Percentiles rank a stretch among this genome's conserved stretches.
phyloP scores from a whole-genome alignment of 2,888 invertebrate species.

The Orchesella flavescens region DNA sequence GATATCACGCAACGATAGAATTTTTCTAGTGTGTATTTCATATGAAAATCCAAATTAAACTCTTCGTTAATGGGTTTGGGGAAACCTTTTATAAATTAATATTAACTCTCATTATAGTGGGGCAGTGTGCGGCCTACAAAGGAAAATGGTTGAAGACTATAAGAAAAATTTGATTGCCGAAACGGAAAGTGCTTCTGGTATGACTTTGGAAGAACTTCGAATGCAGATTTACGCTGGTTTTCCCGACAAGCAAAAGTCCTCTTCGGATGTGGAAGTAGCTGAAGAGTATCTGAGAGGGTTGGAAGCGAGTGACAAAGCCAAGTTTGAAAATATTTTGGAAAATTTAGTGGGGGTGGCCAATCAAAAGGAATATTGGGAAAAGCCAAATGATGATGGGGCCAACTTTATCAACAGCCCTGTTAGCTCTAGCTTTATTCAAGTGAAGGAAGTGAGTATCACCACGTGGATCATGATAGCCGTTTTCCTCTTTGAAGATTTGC shows the following conservation, averaged over 20 bases:
- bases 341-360: neutral
- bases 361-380: conserved; percentile 42
- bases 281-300: neutral
- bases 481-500: conserved; percentile 65
- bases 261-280: conserved; percentile 13
- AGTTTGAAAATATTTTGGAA: conserved; percentile 20
- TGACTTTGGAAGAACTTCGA: neutral
- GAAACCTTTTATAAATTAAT: no score
- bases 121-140: conserved; percentile 47
- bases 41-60: no score
- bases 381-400: neutral
- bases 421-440: conserved; percentile 38
- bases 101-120: conserved; percentile 36
- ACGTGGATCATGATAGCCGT: conserved; percentile 63
- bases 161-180: neutral
- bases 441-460: conserved; percentile 53
- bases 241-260: neutral
- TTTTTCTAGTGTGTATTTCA: conserved; percentile 63
- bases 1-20: conserved; percentile 63
- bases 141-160: conserved; percentile 14
- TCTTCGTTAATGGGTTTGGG: no score
- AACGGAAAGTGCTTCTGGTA: neutral
- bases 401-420: conserved; percentile 20
- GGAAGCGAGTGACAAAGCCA: conserved; percentile 2
- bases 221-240: neutral